phyloP scores from a whole-genome alignment of 2,113 vertebrate genomes.

The Jaculus jaculus region DNA sequence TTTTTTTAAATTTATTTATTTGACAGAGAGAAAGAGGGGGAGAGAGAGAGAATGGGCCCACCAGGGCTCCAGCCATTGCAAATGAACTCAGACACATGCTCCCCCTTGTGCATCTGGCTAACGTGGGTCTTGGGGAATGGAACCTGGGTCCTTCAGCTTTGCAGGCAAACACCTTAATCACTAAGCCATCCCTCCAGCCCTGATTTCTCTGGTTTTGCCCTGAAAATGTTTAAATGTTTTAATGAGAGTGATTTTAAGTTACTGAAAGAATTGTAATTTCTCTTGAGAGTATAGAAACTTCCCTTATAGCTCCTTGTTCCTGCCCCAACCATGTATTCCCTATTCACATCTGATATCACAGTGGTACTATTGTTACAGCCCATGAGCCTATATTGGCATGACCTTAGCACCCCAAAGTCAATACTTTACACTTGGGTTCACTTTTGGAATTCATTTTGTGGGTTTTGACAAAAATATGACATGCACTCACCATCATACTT shows the following conservation, averaged over 20 bases:
- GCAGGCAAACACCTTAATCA: no score
- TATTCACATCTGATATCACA: no score
- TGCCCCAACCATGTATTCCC: background rate
- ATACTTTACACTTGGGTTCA: background rate
- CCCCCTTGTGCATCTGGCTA: no score
- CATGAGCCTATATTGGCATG: no score
- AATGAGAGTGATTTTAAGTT: constrained; percentile 6
- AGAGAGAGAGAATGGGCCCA: no score
- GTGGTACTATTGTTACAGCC: background rate
- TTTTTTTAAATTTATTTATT: no score
- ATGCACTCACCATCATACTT: background rate
- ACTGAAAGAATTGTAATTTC: background rate
- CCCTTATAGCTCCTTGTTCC: background rate
- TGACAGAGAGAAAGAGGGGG: no score
- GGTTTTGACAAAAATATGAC: background rate
- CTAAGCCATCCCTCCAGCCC: no score
- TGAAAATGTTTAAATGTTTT: constrained; percentile 42
- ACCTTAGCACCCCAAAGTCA: background rate
- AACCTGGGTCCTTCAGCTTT: no score
- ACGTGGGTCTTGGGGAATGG: no score
- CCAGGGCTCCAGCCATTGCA: no score
- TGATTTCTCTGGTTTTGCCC: constrained; percentile 47
- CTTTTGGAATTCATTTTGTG: background rate
- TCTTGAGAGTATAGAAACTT: background rate
- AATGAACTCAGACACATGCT: no score